Evolutionary conservation across 2,888 invertebrate genomes (phyloP), one percentile per base, ranked within the genome.

Genomic region (Heliconius erato): DNA sequence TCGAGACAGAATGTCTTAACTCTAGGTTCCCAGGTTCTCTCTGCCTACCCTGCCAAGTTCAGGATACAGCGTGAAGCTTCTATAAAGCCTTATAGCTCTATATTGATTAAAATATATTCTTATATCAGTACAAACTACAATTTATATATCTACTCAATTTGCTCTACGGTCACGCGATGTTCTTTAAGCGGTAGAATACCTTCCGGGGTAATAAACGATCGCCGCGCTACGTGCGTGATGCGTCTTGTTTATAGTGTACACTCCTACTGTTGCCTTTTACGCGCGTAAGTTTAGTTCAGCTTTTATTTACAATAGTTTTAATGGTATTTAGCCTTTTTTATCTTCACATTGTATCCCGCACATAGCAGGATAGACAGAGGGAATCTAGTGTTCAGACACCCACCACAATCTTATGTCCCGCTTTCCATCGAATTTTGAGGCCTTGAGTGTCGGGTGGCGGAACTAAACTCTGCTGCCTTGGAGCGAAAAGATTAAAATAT

Each of bases 81-180:
- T 5, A 49, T 5, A 5, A 16, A 49, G 16, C 49, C 49, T 6
- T 19, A 49, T 49, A 49, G 16, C 6, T 54, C 2, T 3, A 19
- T 3, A 19, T 7, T 19, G 6, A 54, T 19, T 54, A 19, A 54
- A 23, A 54, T 54, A 54, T 23, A 7, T n/a, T 68, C 9, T 3
- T 35, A 19, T 3, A 35, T 35, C 23, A 69, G 32, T 69, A 69
- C 4, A 71, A 12, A n/a, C 44, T 71, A 44, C 40, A 14, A 44
- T 44, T 16, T 71, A 71, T 44, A 26, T 71, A n/a, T n/a, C 7
- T 44, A n/a, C 40, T 40, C 40, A 71, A 44, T 71, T 71, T 49
- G 44, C n/a, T 49, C 26, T 7, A 72, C 26, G 16, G 72, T 49
- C 72, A 72, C 72, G 72, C 72, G 72, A 72, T 72, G 44, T 72